These are phyloP conservation scores for Margarornis squamiger DNA, from an alignment of 2,797 vertebrate genomes.

Conservation along the genomic window DNA sequence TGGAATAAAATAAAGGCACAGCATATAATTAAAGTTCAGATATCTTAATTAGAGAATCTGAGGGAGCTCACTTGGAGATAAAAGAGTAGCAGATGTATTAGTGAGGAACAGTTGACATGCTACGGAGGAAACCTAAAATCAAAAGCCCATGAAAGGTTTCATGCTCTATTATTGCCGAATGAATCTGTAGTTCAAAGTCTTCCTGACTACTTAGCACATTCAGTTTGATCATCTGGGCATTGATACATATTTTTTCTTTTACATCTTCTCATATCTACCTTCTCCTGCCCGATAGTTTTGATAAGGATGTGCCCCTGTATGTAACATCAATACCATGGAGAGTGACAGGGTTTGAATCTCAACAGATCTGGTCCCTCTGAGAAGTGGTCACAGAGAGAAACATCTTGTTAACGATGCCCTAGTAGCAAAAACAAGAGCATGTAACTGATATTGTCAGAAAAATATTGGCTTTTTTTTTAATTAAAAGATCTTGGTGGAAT, in stretches of 20 bases:
- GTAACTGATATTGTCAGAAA: conserved; percentile 32
- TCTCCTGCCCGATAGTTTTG: conserved; percentile 32
- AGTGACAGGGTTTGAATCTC: not conserved
- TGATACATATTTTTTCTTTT: conserved; percentile 37
- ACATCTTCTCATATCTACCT: conserved; percentile 51
- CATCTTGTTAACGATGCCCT: not conserved
- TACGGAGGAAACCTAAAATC: conserved; percentile 77
- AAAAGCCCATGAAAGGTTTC: conserved; percentile 76
- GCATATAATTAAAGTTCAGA: conserved; percentile 78
- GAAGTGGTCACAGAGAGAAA: not conserved
- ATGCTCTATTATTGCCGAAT: conserved; percentile 70
- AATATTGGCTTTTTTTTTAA: conserved; percentile 37
- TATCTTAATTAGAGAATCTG: conserved; percentile 80
- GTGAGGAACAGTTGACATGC: conserved; percentile 74
- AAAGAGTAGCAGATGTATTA: conserved; percentile 79
- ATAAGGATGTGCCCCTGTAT: conserved; percentile 13
- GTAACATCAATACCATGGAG: not conserved
- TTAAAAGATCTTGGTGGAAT: conserved; percentile 50
- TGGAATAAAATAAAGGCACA: conserved; percentile 68
- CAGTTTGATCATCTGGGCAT: conserved; percentile 80
- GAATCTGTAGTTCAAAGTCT: conserved; percentile 80
- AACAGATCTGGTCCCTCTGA: conserved; percentile 16
- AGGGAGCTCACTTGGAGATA: conserved; percentile 77
- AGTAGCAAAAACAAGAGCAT: not conserved
- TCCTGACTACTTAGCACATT: conserved; percentile 73